Conservation (phyloP, 2,888 invertebrate genomes). For the Chrysotoxum bicinctum region DNA sequence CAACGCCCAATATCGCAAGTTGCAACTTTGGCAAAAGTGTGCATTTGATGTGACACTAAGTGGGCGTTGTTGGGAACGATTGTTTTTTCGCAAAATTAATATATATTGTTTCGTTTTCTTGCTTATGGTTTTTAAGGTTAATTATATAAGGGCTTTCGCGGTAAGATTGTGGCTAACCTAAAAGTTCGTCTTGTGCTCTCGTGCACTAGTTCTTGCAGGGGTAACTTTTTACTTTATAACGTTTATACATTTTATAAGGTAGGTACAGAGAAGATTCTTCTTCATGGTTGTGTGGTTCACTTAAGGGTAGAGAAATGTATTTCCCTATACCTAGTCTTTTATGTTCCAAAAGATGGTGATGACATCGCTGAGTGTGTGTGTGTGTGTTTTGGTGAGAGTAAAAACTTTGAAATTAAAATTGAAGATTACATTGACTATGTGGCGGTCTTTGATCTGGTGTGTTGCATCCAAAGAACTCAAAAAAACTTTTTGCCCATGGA, state of each 20-base stretch:
- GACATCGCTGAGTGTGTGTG: constrained; percentile 4
- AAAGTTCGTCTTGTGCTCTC: constrained; percentile 58
- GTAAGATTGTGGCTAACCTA: constrained; percentile 64
- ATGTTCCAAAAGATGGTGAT: constrained; percentile 58
- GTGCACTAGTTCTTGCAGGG: constrained; percentile 46
- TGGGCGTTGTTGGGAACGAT: constrained; percentile 63
- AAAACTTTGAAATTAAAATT: constrained; percentile 71
- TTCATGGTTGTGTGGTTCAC: constrained; percentile 1
- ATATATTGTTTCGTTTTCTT: constrained; percentile 68
- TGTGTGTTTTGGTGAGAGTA: not conserved
- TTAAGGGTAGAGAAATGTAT: constrained; percentile 52
- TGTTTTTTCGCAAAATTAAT: constrained; percentile 69
- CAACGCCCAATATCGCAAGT: constrained; percentile 4
- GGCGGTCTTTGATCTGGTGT: constrained; percentile 34
- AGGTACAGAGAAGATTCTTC: not conserved
- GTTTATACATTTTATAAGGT: constrained; percentile 8
- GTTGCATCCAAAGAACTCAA: constrained; percentile 42
- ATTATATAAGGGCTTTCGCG: constrained; percentile 67
- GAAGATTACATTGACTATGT: constrained; percentile 63
- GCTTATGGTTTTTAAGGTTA: constrained; percentile 65
- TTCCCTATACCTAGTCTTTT: constrained; percentile 47
- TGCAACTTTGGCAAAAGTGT: constrained; percentile 49
- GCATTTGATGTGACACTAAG: constrained; percentile 70
- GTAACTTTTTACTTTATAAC: constrained; percentile 39
- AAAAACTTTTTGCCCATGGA: constrained; percentile 61